Evolutionary conservation across 2,888 invertebrate genomes (phyloP).

Genomic region (Sarcophaga subvicina): DNA sequence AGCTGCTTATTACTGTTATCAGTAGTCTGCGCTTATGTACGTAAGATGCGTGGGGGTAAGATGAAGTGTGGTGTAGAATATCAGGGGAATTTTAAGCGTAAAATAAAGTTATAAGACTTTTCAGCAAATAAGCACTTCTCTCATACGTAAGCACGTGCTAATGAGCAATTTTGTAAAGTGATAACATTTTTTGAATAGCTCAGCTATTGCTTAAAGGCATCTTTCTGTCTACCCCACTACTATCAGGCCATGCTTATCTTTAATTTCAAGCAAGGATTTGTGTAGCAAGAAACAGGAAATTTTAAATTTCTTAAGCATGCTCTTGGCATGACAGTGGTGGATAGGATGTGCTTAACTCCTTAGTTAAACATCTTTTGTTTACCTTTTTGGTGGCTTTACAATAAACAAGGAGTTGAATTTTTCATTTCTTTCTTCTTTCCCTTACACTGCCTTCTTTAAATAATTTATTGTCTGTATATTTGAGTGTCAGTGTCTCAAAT

Average conservation of each 20-base stretch:
- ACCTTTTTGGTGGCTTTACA: background rate
- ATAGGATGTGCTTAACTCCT: too few relatives aligned
- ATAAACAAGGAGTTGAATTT: background rate
- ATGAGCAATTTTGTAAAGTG: constrained; percentile 78
- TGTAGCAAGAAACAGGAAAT: too few relatives aligned
- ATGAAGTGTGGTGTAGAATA: too few relatives aligned
- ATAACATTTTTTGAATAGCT: constrained; percentile 73
- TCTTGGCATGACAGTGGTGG: too few relatives aligned
- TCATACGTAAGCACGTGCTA: constrained; percentile 74
- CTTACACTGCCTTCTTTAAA: constrained; percentile 52
- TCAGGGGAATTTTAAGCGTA: constrained; percentile 30
- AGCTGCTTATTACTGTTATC: constrained; percentile 61
- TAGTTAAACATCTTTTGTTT: too few relatives aligned
- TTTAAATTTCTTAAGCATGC: too few relatives aligned
- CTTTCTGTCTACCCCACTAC: too few relatives aligned
- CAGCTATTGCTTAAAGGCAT: background rate
- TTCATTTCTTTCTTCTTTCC: background rate
- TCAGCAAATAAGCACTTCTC: constrained; percentile 38
- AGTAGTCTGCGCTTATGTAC: background rate
- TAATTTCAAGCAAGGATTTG: too few relatives aligned
- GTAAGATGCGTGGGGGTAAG: background rate
- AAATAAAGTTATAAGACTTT: constrained; percentile 60
- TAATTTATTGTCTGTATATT: constrained; percentile 71
- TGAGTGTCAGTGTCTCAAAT: background rate
- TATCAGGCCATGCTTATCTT: too few relatives aligned